Base-by-base conservation (phyloP, 2,113 vertebrate species). In the Oreochromis niloticus region DNA sequence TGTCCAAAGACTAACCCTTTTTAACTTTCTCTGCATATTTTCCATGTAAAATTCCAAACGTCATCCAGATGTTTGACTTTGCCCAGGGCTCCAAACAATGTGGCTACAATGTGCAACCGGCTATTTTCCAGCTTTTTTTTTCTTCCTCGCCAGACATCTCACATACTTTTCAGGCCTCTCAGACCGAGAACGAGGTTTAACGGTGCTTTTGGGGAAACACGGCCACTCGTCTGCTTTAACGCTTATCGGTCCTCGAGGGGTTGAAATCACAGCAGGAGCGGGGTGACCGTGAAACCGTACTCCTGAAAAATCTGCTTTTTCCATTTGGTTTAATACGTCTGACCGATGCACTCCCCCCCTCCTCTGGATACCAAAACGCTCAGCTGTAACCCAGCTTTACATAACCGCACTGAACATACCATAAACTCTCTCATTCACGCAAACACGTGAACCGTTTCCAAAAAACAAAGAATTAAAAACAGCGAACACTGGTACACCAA, bases 291-390 rank as follows among this genome's bases (percentile, higher is more conserved):
- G 83, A 85, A 91, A 93, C 90, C 1, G 3, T 82, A 93, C 88
- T 48, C 89, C 85, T 82, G 24, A 46, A 85, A 81, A 71, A 88
- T 92, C 89, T 90, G 90, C 30, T 83, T 93, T 89, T 90, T 88
- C 34, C 81, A 12, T 87, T 94, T 52, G 52, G 57, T 50, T 54
- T 48, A 17, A 81, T 82, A 82, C 4, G 34, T 83, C 48, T 12
- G 36, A 68, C 78, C 27, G 57, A 80, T 34, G 13, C 80, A 30
- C 22, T 71, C 48, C 83, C 59, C 27, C 16, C 17, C 54, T 34
- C 85, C 86, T 55, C 36, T 16, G 3, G 36, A 90, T 54, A 71
- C 50, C 27, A 59, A 27, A 68, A 78, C 52, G 9, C 55, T 52
- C 6, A 10, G n/a, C 50, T 81, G 63, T 56, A 56, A 75, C 55